These are phyloP conservation scores for Hermaeophaga mercurialis DNA, from an alignment of 2,888 invertebrate species.

Conservation along the genomic window DNA sequence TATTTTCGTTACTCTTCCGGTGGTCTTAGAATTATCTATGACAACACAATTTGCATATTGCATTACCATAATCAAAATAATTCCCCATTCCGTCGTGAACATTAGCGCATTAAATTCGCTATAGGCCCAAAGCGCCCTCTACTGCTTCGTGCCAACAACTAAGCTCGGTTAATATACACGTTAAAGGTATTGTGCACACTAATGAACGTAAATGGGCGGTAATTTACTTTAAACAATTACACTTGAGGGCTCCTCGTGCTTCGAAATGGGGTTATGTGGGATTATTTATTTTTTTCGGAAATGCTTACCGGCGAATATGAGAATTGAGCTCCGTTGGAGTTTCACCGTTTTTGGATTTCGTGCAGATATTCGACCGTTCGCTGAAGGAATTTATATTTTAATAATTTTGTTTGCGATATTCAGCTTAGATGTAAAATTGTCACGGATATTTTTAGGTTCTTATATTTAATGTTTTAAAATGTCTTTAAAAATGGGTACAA, in stretches of 20 bases:
- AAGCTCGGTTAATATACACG: conserved; percentile 33
- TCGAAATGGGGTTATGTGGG: conserved; percentile 23
- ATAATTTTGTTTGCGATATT: neutral
- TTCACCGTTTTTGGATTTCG: conserved; percentile 13
- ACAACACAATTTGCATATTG: conserved; percentile 42
- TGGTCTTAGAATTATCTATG: no score
- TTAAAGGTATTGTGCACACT: conserved; percentile 35
- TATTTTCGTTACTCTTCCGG: no score
- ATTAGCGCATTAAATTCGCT: conserved; percentile 45
- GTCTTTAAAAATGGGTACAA: no score
- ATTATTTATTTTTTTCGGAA: conserved; percentile 27
- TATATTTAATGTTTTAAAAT: no score
- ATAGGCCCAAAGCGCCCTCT: conserved; percentile 28
- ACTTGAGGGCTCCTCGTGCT: conserved; percentile 23
- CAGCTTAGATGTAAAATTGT: neutral
- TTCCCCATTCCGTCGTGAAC: conserved; percentile 46
- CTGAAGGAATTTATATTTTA: neutral
- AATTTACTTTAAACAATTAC: conserved; percentile 37
- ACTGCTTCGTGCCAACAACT: conserved; percentile 25
- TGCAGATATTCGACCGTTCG: conserved; percentile 3
- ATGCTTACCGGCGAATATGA: conserved; percentile 14
- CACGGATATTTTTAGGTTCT: neutral
- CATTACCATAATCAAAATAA: conserved; percentile 52
- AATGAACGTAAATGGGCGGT: conserved; percentile 37
- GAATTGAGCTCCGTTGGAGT: conserved; percentile 1